phyloP scores from a whole-genome alignment of 2,113 vertebrate species.

The Dromiciops gliroides region DNA sequence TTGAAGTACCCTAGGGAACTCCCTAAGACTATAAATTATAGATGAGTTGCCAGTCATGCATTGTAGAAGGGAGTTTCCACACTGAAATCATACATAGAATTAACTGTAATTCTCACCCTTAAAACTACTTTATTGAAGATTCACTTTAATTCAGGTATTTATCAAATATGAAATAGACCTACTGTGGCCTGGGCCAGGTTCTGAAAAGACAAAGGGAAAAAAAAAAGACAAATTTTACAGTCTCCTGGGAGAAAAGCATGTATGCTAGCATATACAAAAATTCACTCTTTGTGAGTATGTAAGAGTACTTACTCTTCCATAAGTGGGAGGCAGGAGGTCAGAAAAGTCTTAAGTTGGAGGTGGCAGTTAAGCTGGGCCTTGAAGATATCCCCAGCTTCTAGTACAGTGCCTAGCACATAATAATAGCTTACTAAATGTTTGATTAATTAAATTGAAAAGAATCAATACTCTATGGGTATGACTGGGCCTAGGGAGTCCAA shows the following conservation, averaged over 20 bases:
- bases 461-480: too few species aligned
- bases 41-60: not conserved
- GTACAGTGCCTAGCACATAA: too few species aligned
- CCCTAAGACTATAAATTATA: too few species aligned
- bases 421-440: too few species aligned
- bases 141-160: not conserved
- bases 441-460: too few species aligned
- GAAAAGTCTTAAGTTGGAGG: not conserved
- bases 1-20: not conserved
- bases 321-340: not conserved
- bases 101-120: not conserved
- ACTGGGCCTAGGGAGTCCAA: not conserved
- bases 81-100: not conserved
- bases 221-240: not conserved
- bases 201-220: not conserved
- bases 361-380: not conserved
- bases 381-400: too few species aligned
- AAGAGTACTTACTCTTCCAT: not conserved
- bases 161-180: too few species aligned
- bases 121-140: not conserved
- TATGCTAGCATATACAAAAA: not conserved
- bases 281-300: not conserved
- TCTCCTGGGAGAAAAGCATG: not conserved
- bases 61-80: not conserved
- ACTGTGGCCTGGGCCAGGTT: not conserved